Conservation (phyloP, 2,797 vertebrate genomes). For the Sternotherus odoratus region DNA sequence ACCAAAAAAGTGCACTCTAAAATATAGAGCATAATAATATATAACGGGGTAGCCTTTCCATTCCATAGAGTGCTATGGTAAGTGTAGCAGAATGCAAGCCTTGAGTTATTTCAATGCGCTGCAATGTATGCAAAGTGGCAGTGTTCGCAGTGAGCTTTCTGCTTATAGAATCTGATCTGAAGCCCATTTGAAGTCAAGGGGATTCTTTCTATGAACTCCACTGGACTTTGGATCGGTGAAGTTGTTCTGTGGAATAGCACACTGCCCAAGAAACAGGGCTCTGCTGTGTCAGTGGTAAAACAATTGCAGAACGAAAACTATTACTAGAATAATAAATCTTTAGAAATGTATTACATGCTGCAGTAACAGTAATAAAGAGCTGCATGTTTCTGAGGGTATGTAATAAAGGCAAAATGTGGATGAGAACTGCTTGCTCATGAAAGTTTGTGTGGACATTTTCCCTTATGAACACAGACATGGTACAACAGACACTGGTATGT, state of each 20-base stretch:
- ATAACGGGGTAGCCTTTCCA: neutral
- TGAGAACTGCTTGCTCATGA: neutral
- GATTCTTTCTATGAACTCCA: neutral
- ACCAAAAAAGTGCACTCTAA: neutral
- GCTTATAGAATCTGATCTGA: no score
- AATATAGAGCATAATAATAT: neutral
- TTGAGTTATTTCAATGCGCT: neutral
- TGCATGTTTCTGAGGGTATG: rapidly evolving
- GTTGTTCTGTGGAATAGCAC: neutral
- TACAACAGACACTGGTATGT: neutral
- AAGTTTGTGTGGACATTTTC: rapidly evolving
- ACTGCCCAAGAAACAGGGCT: neutral
- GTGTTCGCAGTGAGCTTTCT: neutral
- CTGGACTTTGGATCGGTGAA: no score
- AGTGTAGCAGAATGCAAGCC: neutral
- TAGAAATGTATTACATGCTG: neutral
- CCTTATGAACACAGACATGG: neutral
- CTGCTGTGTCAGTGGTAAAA: neutral
- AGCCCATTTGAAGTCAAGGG: neutral
- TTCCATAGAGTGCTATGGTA: neutral
- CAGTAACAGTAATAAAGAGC: neutral
- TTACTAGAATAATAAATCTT: neutral
- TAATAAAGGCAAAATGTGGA: neutral
- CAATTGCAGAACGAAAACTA: neutral
- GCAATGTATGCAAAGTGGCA: neutral